phyloP scores from a whole-genome alignment of 2,113 vertebrate species.

The Turdus rufiventris region DNA sequence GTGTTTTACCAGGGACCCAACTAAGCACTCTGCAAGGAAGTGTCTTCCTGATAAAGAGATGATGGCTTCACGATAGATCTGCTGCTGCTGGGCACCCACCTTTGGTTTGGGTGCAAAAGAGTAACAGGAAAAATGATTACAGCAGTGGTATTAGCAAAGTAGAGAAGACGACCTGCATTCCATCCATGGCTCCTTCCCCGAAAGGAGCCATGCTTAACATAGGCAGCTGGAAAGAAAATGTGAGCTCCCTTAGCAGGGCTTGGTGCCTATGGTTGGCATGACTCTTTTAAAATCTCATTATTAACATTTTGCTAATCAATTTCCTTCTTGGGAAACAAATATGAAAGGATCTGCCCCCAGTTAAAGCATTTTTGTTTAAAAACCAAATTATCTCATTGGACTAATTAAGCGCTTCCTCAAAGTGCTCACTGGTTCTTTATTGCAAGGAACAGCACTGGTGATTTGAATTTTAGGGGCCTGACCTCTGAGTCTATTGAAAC shows the following conservation, averaged over 20 bases:
- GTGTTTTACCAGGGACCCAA: not conserved
- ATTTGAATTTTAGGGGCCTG: slow-evolving; percentile 35
- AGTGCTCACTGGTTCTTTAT: not conserved
- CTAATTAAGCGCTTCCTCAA: slow-evolving; percentile 1
- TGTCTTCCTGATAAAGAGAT: not conserved
- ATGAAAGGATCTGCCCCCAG: not conserved
- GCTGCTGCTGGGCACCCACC: not conserved
- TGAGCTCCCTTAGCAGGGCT: not conserved
- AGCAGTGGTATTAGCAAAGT: not conserved
- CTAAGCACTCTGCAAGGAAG: not conserved
- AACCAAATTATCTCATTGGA: not conserved
- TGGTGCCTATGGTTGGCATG: not conserved
- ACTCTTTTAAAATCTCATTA: not conserved
- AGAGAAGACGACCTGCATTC: not conserved
- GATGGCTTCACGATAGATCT: not conserved
- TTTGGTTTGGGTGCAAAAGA: not conserved
- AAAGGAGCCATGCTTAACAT: not conserved
- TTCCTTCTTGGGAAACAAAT: slow-evolving; percentile 4
- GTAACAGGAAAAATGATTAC: not conserved
- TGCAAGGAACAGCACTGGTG: not conserved
- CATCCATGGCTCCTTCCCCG: not conserved
- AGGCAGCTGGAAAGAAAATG: not conserved
- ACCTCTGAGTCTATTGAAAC: slow-evolving; percentile 41
- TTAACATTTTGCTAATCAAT: not conserved
- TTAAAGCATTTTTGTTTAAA: slow-evolving; percentile 42